Evolutionary conservation across 2,797 vertebrate species (phyloP), one percentile per base, ranked within the genome.

Genomic region (Heliangelus exortis): DNA sequence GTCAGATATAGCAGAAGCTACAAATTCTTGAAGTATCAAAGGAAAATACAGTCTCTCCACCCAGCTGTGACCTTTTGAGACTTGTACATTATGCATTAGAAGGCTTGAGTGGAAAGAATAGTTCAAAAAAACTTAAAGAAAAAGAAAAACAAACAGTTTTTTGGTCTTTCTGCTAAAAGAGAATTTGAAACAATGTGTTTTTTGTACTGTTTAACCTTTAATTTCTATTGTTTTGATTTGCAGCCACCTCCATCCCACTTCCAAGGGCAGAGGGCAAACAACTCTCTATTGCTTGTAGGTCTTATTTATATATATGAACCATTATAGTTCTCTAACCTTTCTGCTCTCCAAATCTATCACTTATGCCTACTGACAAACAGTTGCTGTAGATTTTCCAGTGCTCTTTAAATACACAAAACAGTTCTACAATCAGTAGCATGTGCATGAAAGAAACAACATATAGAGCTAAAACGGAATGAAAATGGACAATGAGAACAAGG

Each of bases 11-110:
- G 69, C 72, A 72, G 28, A 7, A 85, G 73, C 55, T 82, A 74
- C 86, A 92, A 90, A 86, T 28, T 66, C 43, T 74, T 43, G 80
- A 94, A 80, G 43, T 36, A 79, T 79, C 83, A 58, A 67, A 93
- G 63, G 84, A 87, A 95, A 95, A 91, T 34, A 29, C 7, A 47
- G 15, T 36, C 53, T 77, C 54, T 41, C 86, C 83, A 72, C 45
- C 16, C 68, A 94, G 21, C 63, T 78, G 63, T 89, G 91, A 92
- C 93, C 77, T 90, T 65, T 75, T n/a, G 53, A 89, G 79, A n/a
- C 71, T 68, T n/a, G 13, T 92, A 65, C 69, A 95, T 96, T 93
- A 92, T 90, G 63, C 73, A 92, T 94, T 92, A 90, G 89, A 74
- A 90, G 58, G 25, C 47, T 68, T 29, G 17, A 79, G 73, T 41